Conservation (phyloP, 1,140 invertebrate species). For the Oscheius sp. region DNA sequence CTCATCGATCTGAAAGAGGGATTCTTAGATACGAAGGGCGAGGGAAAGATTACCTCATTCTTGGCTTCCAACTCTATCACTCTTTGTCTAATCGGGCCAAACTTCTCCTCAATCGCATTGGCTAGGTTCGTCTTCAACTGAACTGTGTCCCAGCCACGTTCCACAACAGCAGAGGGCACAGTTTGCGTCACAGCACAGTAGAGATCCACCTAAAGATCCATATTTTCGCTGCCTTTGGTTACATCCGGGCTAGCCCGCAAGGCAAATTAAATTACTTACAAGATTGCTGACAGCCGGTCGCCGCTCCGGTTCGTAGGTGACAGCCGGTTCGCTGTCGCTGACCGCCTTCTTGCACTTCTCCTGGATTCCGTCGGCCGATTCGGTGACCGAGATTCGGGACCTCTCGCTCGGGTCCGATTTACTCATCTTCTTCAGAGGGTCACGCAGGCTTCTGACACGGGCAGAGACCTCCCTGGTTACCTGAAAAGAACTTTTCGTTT, state of each 20-base stretch:
- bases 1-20: slow-evolving; percentile 28
- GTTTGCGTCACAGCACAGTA: slow-evolving; percentile 27
- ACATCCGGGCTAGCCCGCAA: slow-evolving; percentile 21
- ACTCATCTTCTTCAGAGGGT: slow-evolving; percentile 92
- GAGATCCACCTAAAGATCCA: slow-evolving; percentile 25
- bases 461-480: slow-evolving; percentile 21
- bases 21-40: not conserved
- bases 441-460: slow-evolving; percentile 75
- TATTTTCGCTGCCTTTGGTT: slow-evolving; percentile 27
- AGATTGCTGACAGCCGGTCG: slow-evolving; percentile 41
- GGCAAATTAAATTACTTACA: slow-evolving; percentile 15
- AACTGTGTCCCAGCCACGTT: not conserved
- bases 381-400: slow-evolving; percentile 72
- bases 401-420: slow-evolving; percentile 82
- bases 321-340: slow-evolving; percentile 71
- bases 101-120: slow-evolving; percentile 26
- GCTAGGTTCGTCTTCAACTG: slow-evolving; percentile 35
- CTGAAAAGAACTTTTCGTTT: not conserved
- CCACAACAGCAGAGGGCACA: not conserved
- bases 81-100: slow-evolving; percentile 21
- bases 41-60: not conserved
- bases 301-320: slow-evolving; percentile 45
- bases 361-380: slow-evolving; percentile 71
- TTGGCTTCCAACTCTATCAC: slow-evolving; percentile 14
- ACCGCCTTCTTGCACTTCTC: slow-evolving; percentile 85